Percentiles rank a stretch among this genome's conserved stretches.
Evolutionary conservation across 1,140 invertebrate species (phyloP).

Genomic region (Araneus ventricosus): DNA sequence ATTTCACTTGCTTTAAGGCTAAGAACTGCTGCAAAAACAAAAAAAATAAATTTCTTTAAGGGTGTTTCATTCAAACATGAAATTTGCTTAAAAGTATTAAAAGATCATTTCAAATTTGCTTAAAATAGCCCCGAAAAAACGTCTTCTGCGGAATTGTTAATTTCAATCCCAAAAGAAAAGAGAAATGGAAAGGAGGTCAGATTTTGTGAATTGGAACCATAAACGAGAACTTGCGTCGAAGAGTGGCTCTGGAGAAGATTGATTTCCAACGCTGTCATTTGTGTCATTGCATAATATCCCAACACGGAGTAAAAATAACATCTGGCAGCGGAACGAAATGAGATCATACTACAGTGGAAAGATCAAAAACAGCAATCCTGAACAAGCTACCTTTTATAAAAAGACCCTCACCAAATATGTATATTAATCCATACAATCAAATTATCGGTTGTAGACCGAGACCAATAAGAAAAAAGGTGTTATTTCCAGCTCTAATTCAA

Average conservation of each 20-base stretch:
- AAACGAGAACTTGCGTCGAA: neutral
- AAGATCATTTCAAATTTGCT: too few relatives aligned
- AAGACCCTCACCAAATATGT: neutral
- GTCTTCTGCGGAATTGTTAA: too few relatives aligned
- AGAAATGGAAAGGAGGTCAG: too few relatives aligned
- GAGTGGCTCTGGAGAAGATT: neutral
- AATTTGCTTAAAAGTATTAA: too few relatives aligned
- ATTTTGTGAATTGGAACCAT: neutral
- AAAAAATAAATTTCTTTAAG: too few relatives aligned
- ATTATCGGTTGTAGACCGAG: neutral
- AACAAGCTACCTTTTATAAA: neutral
- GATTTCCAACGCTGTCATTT: slow-evolving; percentile 49
- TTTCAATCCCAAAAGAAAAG: too few relatives aligned
- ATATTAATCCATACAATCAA: slow-evolving; percentile 3
- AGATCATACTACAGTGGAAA: slow-evolving; percentile 25
- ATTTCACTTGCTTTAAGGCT: too few relatives aligned
- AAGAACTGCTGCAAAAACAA: too few relatives aligned
- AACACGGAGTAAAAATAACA: slow-evolving; percentile 18
- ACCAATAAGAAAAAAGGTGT: neutral
- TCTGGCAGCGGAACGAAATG: slow-evolving; percentile 24
- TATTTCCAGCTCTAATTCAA: neutral
- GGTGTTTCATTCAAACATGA: too few relatives aligned
- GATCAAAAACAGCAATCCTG: neutral
- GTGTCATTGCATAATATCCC: slow-evolving; percentile 39
- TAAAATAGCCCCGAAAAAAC: too few relatives aligned